Evolutionary conservation across 2,113 vertebrate genomes (phyloP).

Genomic region (Danio rerio): DNA sequence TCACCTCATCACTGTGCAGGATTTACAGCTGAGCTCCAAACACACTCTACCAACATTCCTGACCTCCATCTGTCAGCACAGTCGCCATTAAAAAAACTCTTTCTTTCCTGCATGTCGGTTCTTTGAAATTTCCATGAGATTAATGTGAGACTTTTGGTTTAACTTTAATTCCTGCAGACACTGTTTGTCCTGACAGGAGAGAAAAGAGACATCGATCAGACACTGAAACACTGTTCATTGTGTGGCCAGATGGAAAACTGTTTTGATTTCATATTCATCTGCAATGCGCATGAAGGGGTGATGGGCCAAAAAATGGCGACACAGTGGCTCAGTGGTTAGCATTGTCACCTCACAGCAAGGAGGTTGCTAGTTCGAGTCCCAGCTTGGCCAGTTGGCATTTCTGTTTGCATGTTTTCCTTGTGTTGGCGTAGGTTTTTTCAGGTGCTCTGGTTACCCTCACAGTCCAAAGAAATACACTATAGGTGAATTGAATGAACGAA

Average conservation of each 20-base stretch:
- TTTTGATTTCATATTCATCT: background rate
- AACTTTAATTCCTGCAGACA: constrained; percentile 1
- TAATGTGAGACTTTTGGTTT: background rate
- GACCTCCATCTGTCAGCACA: constrained; percentile 14
- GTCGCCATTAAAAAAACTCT: background rate
- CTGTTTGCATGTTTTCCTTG: too few relatives aligned
- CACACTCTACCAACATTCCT: constrained; percentile 13
- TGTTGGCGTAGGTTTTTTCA: too few relatives aligned
- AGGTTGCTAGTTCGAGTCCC: too few relatives aligned
- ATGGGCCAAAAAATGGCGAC: too few relatives aligned
- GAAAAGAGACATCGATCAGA: background rate
- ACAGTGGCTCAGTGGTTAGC: too few relatives aligned
- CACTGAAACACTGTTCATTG: background rate
- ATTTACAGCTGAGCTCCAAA: constrained; percentile 6
- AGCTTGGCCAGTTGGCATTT: too few relatives aligned
- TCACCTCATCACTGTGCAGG: background rate
- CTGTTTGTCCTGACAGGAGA: background rate
- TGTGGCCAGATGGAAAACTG: background rate
- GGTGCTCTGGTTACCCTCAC: too few relatives aligned
- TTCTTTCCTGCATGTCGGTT: background rate
- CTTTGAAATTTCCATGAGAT: background rate
- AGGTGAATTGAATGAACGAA: too few relatives aligned
- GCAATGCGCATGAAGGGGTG: background rate
- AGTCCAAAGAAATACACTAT: too few relatives aligned
- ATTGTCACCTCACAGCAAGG: too few relatives aligned